Evolutionary conservation across 2,888 invertebrate genomes (phyloP), one percentile per base, ranked within the genome.

Genomic region (Sisyra nigra): DNA sequence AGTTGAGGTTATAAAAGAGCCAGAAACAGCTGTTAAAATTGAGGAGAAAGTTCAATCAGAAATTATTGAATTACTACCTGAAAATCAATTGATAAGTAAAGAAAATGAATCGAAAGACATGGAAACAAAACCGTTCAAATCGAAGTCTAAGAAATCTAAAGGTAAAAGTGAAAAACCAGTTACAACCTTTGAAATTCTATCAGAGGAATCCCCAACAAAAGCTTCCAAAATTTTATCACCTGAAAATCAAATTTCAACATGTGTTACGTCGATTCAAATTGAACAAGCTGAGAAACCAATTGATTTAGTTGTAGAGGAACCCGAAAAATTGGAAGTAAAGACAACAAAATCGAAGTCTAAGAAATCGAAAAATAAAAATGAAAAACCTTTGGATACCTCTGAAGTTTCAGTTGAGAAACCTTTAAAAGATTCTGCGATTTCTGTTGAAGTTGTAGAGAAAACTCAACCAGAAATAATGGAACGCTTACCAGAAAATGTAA

Each of bases 361-460:
- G 19, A 5, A 32, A 13, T 39, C 44, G 10, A 48, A 47, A 42
- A 39, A 36, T 6, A 48, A 47, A 45, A 46, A 45, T 44, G 11
- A 24, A 5, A 24, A n/a, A n/a, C n/a, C n/a, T n/a, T n/a, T n/a
- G n/a, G n/a, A n/a, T n/a, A n/a, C n/a, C n/a, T n/a, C n/a, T n/a
- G n/a, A n/a, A n/a, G n/a, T n/a, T n/a, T n/a, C n/a, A n/a, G n/a
- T n/a, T n/a, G n/a, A n/a, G n/a, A n/a, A n/a, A n/a, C n/a, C n/a
- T n/a, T n/a, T n/a, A n/a, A 35, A 13, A 41, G 8, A 32, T 13
- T 10, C 33, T 18, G 14, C n/a, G 9, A 9, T 3, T 11, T 7
- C 13, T 33, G 24, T 19, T 19, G 11, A 15, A 34, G 24, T 18
- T 33, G 41, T 33, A n/a, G 34, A 34, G 6, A 14, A 34, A 41